Base-by-base conservation (phyloP, 2,797 vertebrate genomes). In the Acipenser transmontanus region DNA sequence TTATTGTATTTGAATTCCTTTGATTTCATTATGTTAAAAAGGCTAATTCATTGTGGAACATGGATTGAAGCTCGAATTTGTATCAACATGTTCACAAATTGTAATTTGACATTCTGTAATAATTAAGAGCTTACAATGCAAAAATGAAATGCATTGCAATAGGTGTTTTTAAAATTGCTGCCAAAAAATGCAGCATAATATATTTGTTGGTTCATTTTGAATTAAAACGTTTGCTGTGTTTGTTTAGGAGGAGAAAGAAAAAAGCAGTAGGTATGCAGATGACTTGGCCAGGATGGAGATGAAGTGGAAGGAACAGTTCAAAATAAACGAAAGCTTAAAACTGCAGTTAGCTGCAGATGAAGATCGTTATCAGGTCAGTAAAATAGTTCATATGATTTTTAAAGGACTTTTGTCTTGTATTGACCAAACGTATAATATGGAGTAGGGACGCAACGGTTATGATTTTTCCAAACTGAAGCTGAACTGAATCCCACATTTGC, bases 221-320 rank as follows among this genome's bases (percentile, higher is more conserved):
- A 62, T 20, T 20, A 62, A 10, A 11, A 11, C 7, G 17, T 5
- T 48, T 10, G n/a, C 54, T 0, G 73, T 50, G 72, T 9, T 61
- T 0, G n/a, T 72, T 72, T 82, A 88, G 65, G 92, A 94, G 11
- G 89, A 91, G 78, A 93, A 92, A 60, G 85, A 91, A 74, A 90
- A 84, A 68, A 94, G 91, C 3, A 81, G 69, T 67, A 84, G 89
- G 48, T 94, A 95, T 72, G 95, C 95, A 74, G 91, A 91, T 77
- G 95, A 98, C 82, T 86, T 98, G 71, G 94, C 92, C 7, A 89
- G 89, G 85, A 89, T 98, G 91, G 95, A 99, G 77, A 85, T 95
- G 87, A 96, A 93, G 73, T 98, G 95, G 95, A 94, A 91, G 76
- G 94, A 98, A 78, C 97, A 99, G 83, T 87, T 95, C 49, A 92